These are phyloP conservation scores for Tragelaphus scriptus DNA, from an alignment of 2,113 vertebrate genomes.

Conservation along the genomic window DNA sequence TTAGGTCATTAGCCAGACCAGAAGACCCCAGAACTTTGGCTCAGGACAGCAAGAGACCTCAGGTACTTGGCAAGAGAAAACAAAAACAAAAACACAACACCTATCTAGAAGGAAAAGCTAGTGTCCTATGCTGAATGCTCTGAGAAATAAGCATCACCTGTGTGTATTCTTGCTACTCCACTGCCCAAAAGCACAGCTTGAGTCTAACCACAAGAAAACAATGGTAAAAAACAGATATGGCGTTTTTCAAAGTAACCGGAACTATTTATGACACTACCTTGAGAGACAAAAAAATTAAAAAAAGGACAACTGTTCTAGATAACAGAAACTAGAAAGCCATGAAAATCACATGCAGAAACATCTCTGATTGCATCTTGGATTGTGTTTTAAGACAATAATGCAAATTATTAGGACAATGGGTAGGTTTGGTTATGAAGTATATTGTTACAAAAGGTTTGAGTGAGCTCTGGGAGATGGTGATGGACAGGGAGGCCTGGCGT, in stretches of 20 bases:
- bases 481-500: neutral
- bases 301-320: neutral
- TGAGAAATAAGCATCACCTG: neutral
- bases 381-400: neutral
- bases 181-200: neutral
- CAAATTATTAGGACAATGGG: neutral
- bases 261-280: neutral
- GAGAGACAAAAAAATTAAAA: neutral
- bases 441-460: neutral
- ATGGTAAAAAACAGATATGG: neutral
- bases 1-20: neutral
- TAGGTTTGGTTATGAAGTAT: neutral
- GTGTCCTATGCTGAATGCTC: neutral
- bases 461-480: accelerated
- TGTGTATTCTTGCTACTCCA: neutral
- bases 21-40: neutral
- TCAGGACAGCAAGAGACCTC: neutral
- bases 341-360: neutral
- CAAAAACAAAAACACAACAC: neutral
- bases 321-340: neutral
- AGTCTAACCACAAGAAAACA: neutral
- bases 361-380: neutral
- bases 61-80: neutral
- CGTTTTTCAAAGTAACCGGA: neutral
- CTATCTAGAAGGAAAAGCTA: neutral